phyloP scores from a whole-genome alignment of 2,888 invertebrate species.

The Emmelina monodactyla region DNA sequence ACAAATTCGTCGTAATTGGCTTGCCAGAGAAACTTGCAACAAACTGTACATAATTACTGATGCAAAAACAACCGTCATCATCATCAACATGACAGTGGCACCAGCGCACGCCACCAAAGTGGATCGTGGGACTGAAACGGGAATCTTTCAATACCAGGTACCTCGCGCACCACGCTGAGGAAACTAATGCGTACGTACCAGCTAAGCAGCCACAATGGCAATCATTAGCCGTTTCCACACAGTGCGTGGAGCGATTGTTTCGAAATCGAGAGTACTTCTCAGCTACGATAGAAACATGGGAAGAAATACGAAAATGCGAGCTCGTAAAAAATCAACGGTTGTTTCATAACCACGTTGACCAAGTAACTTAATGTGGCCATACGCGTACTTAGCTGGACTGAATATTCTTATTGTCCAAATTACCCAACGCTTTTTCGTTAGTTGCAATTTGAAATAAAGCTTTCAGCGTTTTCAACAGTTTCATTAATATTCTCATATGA shows the following conservation, averaged over 20 bases:
- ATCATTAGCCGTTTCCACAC: constrained; percentile 57
- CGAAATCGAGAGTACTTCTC: constrained; percentile 56
- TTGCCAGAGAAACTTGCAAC: constrained; percentile 49
- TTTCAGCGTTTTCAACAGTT: too few species aligned
- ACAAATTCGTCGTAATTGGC: constrained; percentile 54
- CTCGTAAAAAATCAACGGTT: constrained; percentile 8
- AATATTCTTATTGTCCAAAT: too few species aligned
- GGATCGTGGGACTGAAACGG: constrained; percentile 63
- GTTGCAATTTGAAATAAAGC: too few species aligned
- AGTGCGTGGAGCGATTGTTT: constrained; percentile 50
- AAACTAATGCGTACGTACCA: constrained; percentile 38
- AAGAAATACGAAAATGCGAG: constrained; percentile 10
- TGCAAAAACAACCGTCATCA: constrained; percentile 56
- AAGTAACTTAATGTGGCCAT: too few species aligned
- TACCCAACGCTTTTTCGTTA: too few species aligned
- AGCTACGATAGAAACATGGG: constrained; percentile 16
- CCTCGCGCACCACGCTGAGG: constrained; percentile 35
- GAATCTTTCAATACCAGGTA: constrained; percentile 39
- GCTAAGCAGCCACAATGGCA: constrained; percentile 40
- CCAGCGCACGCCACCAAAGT: constrained; percentile 51
- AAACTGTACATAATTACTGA: constrained; percentile 59
- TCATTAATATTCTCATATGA: too few species aligned
- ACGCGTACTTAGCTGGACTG: too few species aligned
- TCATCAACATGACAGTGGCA: constrained; percentile 51
- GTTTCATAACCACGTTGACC: constrained; percentile 8